Conservation (phyloP, 2,888 invertebrate genomes). For the Scotopteryx bipunctaria region DNA sequence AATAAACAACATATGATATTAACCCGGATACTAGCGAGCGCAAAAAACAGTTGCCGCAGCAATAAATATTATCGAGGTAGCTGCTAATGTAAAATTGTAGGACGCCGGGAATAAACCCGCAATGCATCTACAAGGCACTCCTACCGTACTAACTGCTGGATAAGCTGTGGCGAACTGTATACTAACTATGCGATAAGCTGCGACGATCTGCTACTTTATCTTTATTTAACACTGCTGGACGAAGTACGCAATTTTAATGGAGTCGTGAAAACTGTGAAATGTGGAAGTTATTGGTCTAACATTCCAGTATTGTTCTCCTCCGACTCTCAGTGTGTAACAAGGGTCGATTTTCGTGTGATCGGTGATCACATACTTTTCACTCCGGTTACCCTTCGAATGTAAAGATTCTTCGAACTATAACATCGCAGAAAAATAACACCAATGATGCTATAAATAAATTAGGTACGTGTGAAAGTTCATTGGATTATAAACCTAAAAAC, state of each 20-base stretch:
- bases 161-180: neutral
- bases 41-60: constrained; percentile 31
- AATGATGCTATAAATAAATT: constrained; percentile 15
- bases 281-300: constrained; percentile 7
- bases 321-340: neutral
- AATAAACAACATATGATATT: constrained; percentile 23
- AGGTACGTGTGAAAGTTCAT: neutral
- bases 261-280: constrained; percentile 18
- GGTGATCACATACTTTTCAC: neutral
- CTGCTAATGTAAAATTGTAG: constrained; percentile 32
- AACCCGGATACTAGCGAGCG: constrained; percentile 21
- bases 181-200: constrained; percentile 14
- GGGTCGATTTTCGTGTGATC: neutral
- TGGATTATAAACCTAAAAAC: constrained; percentile 13
- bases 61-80: constrained; percentile 30
- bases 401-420: no score
- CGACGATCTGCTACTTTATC: constrained; percentile 18
- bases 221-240: constrained; percentile 22
- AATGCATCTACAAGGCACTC: constrained; percentile 29
- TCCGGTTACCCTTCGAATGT: neutral
- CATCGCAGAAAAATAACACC: no score
- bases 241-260: constrained; percentile 22
- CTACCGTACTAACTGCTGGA: constrained; percentile 12
- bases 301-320: neutral
- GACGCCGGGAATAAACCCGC: constrained; percentile 24